Base-by-base conservation (phyloP, 2,888 invertebrate species). In the Mechanitis mazaeus region DNA sequence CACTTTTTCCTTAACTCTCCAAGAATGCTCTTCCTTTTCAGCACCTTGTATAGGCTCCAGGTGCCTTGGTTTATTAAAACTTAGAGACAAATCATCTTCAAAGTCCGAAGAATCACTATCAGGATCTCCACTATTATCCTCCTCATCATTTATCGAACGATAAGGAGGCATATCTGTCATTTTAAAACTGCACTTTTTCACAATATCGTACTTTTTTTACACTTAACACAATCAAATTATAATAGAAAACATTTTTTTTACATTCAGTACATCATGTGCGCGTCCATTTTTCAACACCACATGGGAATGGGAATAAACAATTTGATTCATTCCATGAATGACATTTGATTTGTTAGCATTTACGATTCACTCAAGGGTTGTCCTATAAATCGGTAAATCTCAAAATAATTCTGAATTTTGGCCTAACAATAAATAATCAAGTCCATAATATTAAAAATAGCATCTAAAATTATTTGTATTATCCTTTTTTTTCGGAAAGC, bases 1-100 rank as follows among this genome's bases (percentile, higher is more conserved):
- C 82, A 96, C 96, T 92, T 97, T 93, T 81, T 97, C 97, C 81
- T 97, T 96, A 91, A 98, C 96, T 72, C 98, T 92, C 98, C 98
- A 98, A 68, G 95, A 93, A 75, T 96, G 95, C 74, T 96, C 95
- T 62, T 92, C 92, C 75, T 97, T 96, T 55, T 90, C 87, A 45
- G 81, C 79, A 7, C 87, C 89, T 70, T 86, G 85, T 67, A 90
- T 88, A 59, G 83, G 79, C 73, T 90, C 90, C 61, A 79, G 73
- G 70, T 91, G 90, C 72, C 96, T 91, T 65, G 93, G 93, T 79
- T 94, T 92, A 75, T 92, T 92, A 79, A 95, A 96, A 72, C 94
- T 93, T 67, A 95, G 80, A 57, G 94, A 94, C 77, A 94, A 88
- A 81, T 92, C 92, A 78, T 94, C 94, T 71, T 92, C 90, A 71